phyloP scores from a whole-genome alignment of 2,113 vertebrate genomes.

The Ovis canadensis region DNA sequence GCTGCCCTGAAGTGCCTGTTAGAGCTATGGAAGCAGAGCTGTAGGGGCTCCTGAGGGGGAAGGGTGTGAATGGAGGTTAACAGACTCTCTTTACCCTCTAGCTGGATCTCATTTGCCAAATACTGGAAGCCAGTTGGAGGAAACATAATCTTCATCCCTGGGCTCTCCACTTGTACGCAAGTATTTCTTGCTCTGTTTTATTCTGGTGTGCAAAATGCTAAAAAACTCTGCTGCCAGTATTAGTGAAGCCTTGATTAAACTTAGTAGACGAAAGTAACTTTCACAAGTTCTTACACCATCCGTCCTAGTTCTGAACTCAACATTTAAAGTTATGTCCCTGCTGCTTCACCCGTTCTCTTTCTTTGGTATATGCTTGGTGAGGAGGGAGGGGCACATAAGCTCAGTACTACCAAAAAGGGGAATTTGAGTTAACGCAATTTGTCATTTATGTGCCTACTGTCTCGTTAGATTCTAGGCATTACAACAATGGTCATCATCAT shows the following conservation, averaged over 20 bases:
- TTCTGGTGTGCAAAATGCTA: not conserved
- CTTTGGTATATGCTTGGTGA: not conserved
- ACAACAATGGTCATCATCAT: not conserved
- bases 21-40: not conserved
- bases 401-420: not conserved
- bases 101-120: constrained; percentile 89
- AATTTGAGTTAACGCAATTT: not conserved
- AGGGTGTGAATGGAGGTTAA: not conserved
- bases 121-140: constrained; percentile 90
- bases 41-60: not conserved
- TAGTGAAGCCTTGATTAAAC: not conserved
- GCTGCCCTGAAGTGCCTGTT: not conserved
- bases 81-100: constrained; percentile 69
- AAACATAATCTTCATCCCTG: constrained; percentile 83
- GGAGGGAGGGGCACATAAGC: not conserved
- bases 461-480: not conserved
- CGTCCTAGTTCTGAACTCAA: not conserved
- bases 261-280: not conserved
- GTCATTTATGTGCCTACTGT: not conserved
- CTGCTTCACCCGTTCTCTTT: not conserved
- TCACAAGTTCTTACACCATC: no score
- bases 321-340: not conserved
- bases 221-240: not conserved
- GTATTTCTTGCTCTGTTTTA: constrained; percentile 20
- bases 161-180: constrained; percentile 87